Conservation (phyloP, 2,797 vertebrate species). For the Zenarchopterus dispar region DNA sequence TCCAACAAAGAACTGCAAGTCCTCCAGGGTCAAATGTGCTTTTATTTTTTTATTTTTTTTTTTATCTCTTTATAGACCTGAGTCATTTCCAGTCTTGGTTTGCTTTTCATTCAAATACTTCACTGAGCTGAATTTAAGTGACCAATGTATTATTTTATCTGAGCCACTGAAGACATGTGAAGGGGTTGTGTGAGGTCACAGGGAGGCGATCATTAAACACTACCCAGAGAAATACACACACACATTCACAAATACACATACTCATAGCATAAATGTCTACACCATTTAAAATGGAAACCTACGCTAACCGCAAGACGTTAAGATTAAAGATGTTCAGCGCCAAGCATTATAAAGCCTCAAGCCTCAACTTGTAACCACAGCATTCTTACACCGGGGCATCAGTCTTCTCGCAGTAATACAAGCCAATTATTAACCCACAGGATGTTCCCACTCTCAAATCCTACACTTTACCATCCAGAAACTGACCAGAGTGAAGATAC, state of each 20-base stretch:
- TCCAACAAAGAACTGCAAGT: slow-evolving; percentile 47
- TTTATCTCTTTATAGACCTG: slow-evolving; percentile 28
- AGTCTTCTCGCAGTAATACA: slow-evolving; percentile 54
- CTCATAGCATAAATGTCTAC: slow-evolving; percentile 38
- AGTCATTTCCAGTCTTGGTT: slow-evolving; percentile 29
- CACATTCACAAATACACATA: slow-evolving; percentile 8
- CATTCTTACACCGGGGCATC: slow-evolving; percentile 76
- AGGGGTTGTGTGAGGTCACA: slow-evolving; percentile 46
- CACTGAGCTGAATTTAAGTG: slow-evolving; percentile 21
- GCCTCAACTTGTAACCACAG: slow-evolving; percentile 69
- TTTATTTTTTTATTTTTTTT: slow-evolving; percentile 34
- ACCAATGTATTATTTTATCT: slow-evolving; percentile 25
- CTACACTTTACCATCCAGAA: slow-evolving; percentile 42
- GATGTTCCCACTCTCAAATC: slow-evolving; percentile 67
- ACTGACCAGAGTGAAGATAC: slow-evolving; percentile 51
- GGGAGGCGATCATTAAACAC: slow-evolving; percentile 43
- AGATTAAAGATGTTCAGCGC: slow-evolving; percentile 70
- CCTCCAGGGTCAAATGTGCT: slow-evolving; percentile 43
- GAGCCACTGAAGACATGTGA: slow-evolving; percentile 43
- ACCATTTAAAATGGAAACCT: slow-evolving; percentile 67
- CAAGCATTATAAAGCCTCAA: slow-evolving; percentile 69
- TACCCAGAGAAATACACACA: slow-evolving; percentile 31
- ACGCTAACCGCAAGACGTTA: slow-evolving; percentile 66
- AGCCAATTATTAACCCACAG: slow-evolving; percentile 76
- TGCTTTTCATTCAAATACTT: no score